Evolutionary conservation across 2,797 vertebrate genomes (phyloP).

Genomic region (Malurus leucopterus): DNA sequence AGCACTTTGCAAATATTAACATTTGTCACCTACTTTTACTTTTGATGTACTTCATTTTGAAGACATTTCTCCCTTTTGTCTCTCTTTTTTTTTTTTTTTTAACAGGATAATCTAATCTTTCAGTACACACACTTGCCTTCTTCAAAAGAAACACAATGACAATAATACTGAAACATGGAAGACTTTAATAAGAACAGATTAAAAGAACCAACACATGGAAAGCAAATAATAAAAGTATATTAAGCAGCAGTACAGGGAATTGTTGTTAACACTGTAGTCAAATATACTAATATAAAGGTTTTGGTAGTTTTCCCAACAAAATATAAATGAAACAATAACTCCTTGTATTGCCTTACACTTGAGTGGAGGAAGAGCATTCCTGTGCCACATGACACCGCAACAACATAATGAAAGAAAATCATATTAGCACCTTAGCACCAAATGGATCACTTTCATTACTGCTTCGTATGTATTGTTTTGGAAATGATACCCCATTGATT

Average conservation of each 20-base stretch:
- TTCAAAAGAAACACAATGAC: constrained; percentile 63
- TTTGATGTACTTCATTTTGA: constrained; percentile 78
- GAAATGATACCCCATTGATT: not conserved
- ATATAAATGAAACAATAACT: constrained; percentile 23
- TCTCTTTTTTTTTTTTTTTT: not conserved
- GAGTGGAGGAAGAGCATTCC: not conserved
- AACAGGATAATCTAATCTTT: constrained; percentile 70
- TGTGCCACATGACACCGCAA: not conserved
- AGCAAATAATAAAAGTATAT: constrained; percentile 38
- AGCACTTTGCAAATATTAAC: constrained; percentile 80
- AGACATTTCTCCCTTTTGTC: constrained; percentile 59
- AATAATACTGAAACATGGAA: constrained; percentile 45
- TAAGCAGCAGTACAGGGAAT: not conserved
- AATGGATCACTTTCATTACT: not conserved
- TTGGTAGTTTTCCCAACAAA: constrained; percentile 16
- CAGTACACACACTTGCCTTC: constrained; percentile 64
- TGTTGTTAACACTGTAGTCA: not conserved
- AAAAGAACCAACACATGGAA: constrained; percentile 18
- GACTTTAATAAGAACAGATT: constrained; percentile 48
- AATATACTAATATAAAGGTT: not conserved
- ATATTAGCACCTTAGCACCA: not conserved
- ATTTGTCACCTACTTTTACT: constrained; percentile 80
- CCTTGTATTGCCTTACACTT: not conserved
- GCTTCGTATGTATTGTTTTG: not conserved
- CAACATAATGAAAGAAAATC: not conserved